phyloP scores from a whole-genome alignment of 2,888 invertebrate species.

The Drosophila kambysellisi region DNA sequence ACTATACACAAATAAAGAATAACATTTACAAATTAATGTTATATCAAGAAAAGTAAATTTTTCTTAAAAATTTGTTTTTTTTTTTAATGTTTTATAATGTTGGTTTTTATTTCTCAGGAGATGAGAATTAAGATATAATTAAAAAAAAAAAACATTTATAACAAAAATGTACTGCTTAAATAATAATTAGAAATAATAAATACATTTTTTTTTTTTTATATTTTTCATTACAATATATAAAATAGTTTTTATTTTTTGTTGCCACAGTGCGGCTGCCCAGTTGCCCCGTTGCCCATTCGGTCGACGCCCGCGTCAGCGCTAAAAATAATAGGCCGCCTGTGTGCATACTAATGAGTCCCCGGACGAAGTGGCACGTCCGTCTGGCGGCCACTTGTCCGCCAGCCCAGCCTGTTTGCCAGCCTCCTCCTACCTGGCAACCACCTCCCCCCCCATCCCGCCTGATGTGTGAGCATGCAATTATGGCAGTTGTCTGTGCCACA shows the following conservation, averaged over 20 bases:
- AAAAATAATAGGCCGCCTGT: constrained; percentile 77
- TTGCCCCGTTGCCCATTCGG: constrained; percentile 14
- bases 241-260: too few relatives aligned
- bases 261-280: constrained; percentile 13
- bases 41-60: neutral
- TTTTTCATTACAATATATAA: too few relatives aligned
- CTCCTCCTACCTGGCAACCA: neutral
- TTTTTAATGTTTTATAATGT: neutral
- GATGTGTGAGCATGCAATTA: constrained; percentile 61
- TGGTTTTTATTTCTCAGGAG: too few relatives aligned
- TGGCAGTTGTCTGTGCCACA: constrained; percentile 40
- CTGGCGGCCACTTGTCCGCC: constrained; percentile 1
- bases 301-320: constrained; percentile 59
- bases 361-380: constrained; percentile 18
- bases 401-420: neutral
- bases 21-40: too few relatives aligned
- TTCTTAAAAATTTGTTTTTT: neutral
- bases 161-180: neutral
- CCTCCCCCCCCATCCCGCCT: neutral
- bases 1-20: too few relatives aligned
- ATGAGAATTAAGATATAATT: neutral
- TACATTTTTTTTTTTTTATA: neutral
- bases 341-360: constrained; percentile 76
- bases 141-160: too few relatives aligned
- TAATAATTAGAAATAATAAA: neutral